phyloP scores from a whole-genome alignment of 2,888 invertebrate genomes.

The Tetheella fluctuosa region DNA sequence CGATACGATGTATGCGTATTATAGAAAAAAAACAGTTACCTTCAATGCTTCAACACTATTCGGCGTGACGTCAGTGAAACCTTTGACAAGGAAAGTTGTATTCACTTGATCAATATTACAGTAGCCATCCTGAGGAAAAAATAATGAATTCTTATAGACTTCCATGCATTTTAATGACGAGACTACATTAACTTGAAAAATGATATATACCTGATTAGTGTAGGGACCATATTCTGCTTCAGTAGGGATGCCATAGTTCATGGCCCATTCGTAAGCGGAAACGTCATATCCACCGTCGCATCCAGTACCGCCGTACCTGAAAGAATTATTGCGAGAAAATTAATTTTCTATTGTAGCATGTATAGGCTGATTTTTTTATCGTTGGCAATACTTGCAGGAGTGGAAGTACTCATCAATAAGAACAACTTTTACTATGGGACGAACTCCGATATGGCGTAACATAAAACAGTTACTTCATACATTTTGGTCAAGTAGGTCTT shows the following conservation, averaged over 20 bases:
- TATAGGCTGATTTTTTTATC: no score
- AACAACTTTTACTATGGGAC: no score
- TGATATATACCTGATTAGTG: conserved; percentile 87
- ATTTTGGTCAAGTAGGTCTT: no score
- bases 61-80: conserved; percentile 93
- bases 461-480: no score
- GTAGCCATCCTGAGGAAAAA: conserved; percentile 87
- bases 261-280: conserved; percentile 94
- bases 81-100: conserved; percentile 87
- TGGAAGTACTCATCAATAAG: no score
- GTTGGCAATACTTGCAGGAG: no score
- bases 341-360: no score
- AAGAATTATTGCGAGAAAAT: not conserved
- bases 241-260: conserved; percentile 90
- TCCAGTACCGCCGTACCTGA: conserved; percentile 90
- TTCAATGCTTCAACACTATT: conserved; percentile 88
- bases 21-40: conserved; percentile 42
- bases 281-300: conserved; percentile 97
- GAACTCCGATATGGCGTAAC: no score
- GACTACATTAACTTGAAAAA: no score
- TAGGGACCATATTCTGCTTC: conserved; percentile 96
- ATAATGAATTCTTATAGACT: conserved; percentile 19
- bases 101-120: conserved; percentile 82
- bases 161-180: not conserved
- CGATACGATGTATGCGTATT: not conserved